Conservation (phyloP, 2,113 vertebrate species). For the Amphilophus citrinellus region DNA sequence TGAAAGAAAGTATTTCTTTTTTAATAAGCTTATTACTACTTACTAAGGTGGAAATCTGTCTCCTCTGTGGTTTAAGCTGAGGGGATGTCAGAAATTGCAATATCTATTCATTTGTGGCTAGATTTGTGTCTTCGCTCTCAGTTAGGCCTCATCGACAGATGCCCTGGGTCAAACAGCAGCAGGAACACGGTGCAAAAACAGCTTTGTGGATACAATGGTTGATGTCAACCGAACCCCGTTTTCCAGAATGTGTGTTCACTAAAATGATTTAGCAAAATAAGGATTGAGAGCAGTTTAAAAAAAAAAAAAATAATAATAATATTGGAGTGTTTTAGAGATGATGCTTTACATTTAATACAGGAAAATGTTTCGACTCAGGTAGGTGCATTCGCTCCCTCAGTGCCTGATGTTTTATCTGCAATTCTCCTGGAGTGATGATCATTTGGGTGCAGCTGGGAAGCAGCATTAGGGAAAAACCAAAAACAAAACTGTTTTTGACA, state of each 20-base stretch:
- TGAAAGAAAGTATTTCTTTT: not conserved
- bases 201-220: not conserved
- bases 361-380: not conserved
- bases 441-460: not conserved
- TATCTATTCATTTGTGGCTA: not conserved
- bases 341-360: not conserved
- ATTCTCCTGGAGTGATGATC: not conserved
- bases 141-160: not conserved
- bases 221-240: conserved; percentile 21
- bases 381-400: not conserved
- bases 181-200: too few relatives aligned
- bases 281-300: not conserved
- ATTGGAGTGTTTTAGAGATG: not conserved
- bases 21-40: not conserved
- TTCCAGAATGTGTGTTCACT: not conserved
- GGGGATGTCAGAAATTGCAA: not conserved
- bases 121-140: not conserved
- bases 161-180: not conserved
- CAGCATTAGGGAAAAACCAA: not conserved
- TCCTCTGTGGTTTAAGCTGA: not conserved
- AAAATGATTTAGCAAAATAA: not conserved
- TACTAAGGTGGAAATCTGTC: not conserved
- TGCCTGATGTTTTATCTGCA: not conserved
- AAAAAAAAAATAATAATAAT: too few relatives aligned
- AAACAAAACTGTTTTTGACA: not conserved